Evolutionary conservation across 2,113 vertebrate species (phyloP), one percentile per base, ranked within the genome.

Genomic region (Tetrax tetrax): DNA sequence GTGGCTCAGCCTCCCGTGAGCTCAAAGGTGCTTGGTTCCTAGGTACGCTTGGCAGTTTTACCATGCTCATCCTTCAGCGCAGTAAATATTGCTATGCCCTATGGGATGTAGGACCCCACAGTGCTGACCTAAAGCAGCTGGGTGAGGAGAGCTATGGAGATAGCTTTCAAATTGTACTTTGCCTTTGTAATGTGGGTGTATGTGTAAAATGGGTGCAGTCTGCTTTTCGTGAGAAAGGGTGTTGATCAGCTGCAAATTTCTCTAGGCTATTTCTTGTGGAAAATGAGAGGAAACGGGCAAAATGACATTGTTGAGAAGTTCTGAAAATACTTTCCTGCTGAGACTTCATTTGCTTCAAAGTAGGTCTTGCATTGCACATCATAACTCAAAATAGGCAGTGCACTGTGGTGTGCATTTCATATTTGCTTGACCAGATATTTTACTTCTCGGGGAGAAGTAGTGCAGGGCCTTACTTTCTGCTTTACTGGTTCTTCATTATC

Each of bases 101-200:
- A 0, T 21, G 14, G 15, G 20, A 28, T 31, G 18, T 48, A 22
- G 29, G n/a, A 68, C 63, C 20, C 63, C 23, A 5, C 41, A 10
- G 21, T 57, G 31, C 70, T 76, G 69, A 61, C 35, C 24, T n/a
- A 56, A 65, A 56, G 38, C 41, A 65, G 9, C 28, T 66, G 50
- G 8, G 10, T 0, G 0, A 72, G 48, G 33, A 51, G 24, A 81
- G 9, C 3, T 25, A 3, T 1, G 0, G 38, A 84, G 48, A 13
- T 53, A 8, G 8, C 45, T 93, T 69, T 71, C 37, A 35, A 66
- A 38, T 59, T 27, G 37, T 29, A 5, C 71, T 93, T 89, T 64
- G 48, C 28, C 19, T 86, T 54, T 64, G 12, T 77, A 83, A n/a
- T 43, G 41, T 43, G 41, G 41, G 41, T 43, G 41, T 43, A 43